phyloP scores from a whole-genome alignment of 2,113 vertebrate genomes.

The Pseudopipra pipra region DNA sequence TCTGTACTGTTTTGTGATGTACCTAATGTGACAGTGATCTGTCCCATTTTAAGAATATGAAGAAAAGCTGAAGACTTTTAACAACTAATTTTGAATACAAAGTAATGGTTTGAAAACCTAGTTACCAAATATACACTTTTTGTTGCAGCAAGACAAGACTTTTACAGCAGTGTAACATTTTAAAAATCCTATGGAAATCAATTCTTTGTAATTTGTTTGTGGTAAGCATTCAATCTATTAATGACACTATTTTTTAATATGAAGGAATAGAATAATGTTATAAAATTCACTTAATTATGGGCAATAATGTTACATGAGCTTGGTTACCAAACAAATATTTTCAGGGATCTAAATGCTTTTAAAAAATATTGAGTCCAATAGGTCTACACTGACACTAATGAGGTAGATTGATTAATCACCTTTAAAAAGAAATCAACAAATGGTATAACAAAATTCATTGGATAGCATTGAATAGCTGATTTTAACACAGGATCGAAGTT shows the following conservation, averaged over 20 bases:
- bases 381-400: background rate
- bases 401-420: background rate
- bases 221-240: background rate
- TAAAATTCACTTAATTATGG: background rate
- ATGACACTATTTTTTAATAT: background rate
- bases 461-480: background rate
- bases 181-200: background rate
- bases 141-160: background rate
- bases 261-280: background rate
- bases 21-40: background rate
- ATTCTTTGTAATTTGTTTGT: background rate
- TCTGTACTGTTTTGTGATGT: background rate
- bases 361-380: background rate
- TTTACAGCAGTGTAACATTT: background rate
- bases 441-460: background rate
- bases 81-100: background rate
- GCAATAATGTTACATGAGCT: background rate
- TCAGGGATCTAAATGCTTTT: background rate
- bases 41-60: background rate
- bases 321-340: background rate
- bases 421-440: background rate
- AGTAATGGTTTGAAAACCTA: background rate
- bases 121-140: background rate
- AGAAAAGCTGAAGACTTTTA: background rate
- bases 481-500: background rate